Base-by-base conservation (phyloP, 2,888 invertebrate species). In the Taphrorychus bicolor region DNA sequence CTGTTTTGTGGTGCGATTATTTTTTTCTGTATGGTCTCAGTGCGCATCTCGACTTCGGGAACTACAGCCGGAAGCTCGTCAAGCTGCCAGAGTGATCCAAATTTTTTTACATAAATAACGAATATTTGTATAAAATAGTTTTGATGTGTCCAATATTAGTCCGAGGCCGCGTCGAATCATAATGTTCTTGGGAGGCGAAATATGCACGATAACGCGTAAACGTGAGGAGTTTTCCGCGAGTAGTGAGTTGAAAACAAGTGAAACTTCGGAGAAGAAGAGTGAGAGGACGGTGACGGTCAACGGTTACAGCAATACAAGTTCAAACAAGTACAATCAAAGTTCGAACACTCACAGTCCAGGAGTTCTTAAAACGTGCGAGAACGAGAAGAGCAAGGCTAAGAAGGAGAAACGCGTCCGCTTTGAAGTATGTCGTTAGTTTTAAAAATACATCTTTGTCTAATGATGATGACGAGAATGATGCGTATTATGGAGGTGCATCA, bases 101-200 rank as follows among this genome's bases (percentile, higher is more conserved):
- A 9, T 32, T 32, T 32, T 32, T 32, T 32, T 32, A 68, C 7
- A 45, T 32, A 2, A 3, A 32, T 52, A 3, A 52, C 9, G 59
- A 71, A 61, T 63, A 59, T 69, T 58, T 61, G 72, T 68, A n/a
- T n/a, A n/a, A n/a, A n/a, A n/a, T n/a, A n/a, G n/a, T n/a, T n/a
- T n/a, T n/a, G n/a, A n/a, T n/a, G n/a, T n/a, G n/a, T n/a, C n/a
- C n/a, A n/a, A n/a, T n/a, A n/a, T n/a, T n/a, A n/a, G n/a, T n/a
- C n/a, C n/a, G n/a, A n/a, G n/a, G n/a, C n/a, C n/a, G n/a, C n/a
- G n/a, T n/a, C n/a, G n/a, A n/a, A n/a, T n/a, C n/a, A n/a, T n/a
- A 58, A 81, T 82, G 82, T 82, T 81, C 71, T 73, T 81, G 70
- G 81, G 82, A 68, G 82, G 79, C 58, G 75, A 77, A 69, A 79